Base-by-base conservation (phyloP, 2,113 vertebrate genomes). In the Bubo bubo region DNA sequence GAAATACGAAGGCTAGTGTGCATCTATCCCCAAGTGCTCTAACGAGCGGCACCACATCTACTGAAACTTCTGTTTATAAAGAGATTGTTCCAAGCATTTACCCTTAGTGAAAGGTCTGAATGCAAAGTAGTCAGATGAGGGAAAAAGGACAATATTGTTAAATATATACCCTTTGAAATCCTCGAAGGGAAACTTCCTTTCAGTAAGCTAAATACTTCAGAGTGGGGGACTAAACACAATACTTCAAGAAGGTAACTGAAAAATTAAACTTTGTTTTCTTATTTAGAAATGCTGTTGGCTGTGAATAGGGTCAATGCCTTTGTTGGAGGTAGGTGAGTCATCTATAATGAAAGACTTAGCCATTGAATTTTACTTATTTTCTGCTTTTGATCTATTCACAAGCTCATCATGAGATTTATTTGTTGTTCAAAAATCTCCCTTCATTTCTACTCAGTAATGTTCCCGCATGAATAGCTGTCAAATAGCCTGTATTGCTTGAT, bases 381-480 rank as follows among this genome's bases (percentile, higher is more conserved):
- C 79, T 92, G 73, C 84, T 93, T 96, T 97, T 97, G 88, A 88
- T 94, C 71, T 94, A 45, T 94, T 97, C 79, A 79, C 71, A 85
- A 86, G 90, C 93, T 95, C 81, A 81, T 95, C 49, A 79, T 88
- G 77, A 94, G 94, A 95, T 96, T 95, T 96, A 90, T 95, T 96
- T 96, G 87, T 97, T 96, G 94, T 95, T 96, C 70, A 95, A 2
- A 96, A 85, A 53, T 92, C 70, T 90, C 66, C 37, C 67, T 82
- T 62, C 56, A 24, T 94, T 91, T 91, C 74, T 86, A 39, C 72
- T 96, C 84, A 83, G 5, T 91, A 85, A 76, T 47, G 71, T 66
- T 95, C 87, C 62, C 3, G 0, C 90, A 66, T 88, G 90, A 97
- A 90, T 91, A 93, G 89, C 87, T 96, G 93, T 91, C 89, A 95